Evolutionary conservation across 2,113 vertebrate genomes (phyloP).

Genomic region (Tragelaphus buxtoni): DNA sequence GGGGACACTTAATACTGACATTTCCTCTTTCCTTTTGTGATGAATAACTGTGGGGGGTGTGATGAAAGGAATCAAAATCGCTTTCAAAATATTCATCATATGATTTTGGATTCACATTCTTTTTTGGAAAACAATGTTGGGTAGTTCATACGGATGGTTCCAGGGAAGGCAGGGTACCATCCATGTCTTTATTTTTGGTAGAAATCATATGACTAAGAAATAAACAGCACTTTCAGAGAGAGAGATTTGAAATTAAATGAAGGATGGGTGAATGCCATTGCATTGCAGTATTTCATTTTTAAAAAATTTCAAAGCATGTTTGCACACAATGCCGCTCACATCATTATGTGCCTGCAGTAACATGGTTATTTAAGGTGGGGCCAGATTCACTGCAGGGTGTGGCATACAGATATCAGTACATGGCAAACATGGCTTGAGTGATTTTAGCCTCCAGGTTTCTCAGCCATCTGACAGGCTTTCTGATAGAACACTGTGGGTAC

Average conservation of each 20-base stretch:
- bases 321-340: background rate
- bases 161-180: background rate
- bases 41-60: background rate
- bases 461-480: background rate
- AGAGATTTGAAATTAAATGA: background rate
- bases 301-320: background rate
- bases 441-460: background rate
- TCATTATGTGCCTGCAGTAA: background rate
- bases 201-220: background rate
- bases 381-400: background rate
- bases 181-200: background rate
- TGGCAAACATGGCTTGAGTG: background rate
- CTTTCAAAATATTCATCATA: background rate
- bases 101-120: background rate
- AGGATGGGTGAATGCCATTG: background rate
- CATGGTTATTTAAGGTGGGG: background rate
- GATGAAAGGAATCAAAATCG: background rate
- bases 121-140: background rate
- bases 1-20: background rate
- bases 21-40: background rate
- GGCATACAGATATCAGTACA: background rate
- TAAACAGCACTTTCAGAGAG: background rate
- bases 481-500: background rate
- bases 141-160: background rate
- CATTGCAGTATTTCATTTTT: background rate